A percentile compares a stretch with the other conserved stretches of the same genome.
Conservation (phyloP, 2,888 invertebrate genomes). For the Lacanobia wlatinum region DNA sequence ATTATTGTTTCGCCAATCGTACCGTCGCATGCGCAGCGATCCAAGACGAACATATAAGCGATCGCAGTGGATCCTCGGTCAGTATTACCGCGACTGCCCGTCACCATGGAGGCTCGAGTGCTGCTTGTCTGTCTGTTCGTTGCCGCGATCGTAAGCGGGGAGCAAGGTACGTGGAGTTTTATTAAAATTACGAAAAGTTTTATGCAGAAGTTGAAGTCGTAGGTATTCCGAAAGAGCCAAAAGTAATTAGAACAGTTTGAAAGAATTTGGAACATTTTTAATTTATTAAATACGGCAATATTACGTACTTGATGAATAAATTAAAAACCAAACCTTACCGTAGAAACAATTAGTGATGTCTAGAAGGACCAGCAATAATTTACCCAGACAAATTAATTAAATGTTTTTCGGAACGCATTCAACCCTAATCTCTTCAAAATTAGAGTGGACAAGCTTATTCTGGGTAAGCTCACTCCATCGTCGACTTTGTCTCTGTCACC, state of each 20-base stretch:
- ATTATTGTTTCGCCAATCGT: constrained; percentile 16
- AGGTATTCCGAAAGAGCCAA: background rate
- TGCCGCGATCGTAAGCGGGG: constrained; percentile 30
- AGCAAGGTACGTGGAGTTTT: constrained; percentile 48
- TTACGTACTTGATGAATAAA: background rate
- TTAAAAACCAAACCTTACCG: background rate
- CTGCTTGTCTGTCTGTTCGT: constrained; percentile 41
- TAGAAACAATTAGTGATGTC: background rate
- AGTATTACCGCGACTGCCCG: constrained; percentile 41
- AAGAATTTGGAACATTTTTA: background rate
- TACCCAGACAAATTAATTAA: background rate
- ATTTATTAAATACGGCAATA: background rate
- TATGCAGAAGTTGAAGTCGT: background rate
- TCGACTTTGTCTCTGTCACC: too few relatives aligned
- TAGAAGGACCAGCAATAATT: background rate
- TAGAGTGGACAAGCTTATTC: too few relatives aligned
- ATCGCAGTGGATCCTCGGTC: constrained; percentile 8
- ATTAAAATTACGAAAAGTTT: constrained; percentile 20
- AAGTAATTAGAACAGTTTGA: background rate
- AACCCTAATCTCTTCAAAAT: too few relatives aligned
- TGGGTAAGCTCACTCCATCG: too few relatives aligned
- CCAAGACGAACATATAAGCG: constrained; percentile 49
- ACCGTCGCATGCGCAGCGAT: constrained; percentile 50
- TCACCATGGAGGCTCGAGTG: constrained; percentile 50
- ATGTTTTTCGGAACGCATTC: too few relatives aligned